Conservation (phyloP, 1,140 invertebrate genomes). For the Bombus waltoni region DNA sequence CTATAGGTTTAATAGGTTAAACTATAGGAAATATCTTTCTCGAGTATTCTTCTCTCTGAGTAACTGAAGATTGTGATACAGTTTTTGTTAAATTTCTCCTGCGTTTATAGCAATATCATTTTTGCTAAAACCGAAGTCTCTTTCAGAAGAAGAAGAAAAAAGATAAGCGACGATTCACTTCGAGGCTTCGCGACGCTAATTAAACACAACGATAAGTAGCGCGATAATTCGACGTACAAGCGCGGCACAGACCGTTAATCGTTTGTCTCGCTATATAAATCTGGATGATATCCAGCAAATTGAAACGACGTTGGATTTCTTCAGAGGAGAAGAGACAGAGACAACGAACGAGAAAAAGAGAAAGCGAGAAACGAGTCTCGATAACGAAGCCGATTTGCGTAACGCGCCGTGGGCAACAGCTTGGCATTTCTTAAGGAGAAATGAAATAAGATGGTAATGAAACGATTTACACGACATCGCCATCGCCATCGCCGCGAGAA, state of each 20-base stretch:
- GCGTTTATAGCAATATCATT: no score
- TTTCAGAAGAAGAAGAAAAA: no score
- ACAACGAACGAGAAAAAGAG: no score
- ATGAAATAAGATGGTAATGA: slow-evolving; percentile 54
- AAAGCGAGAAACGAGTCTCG: neutral
- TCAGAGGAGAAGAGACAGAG: neutral
- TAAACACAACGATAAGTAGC: neutral
- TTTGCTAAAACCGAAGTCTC: no score
- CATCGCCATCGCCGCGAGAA: slow-evolving; percentile 40
- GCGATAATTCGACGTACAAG: neutral
- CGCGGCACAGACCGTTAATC: slow-evolving; percentile 2
- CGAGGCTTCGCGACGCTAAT: neutral
- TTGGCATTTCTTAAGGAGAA: slow-evolving; percentile 17
- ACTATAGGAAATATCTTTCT: no score
- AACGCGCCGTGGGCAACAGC: slow-evolving; percentile 11
- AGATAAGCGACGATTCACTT: no score
- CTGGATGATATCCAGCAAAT: slow-evolving; percentile 3
- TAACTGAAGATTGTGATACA: neutral
- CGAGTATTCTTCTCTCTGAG: no score
- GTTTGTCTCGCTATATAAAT: slow-evolving; percentile 7
- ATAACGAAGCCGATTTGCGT: slow-evolving; percentile 6
- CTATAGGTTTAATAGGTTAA: no score
- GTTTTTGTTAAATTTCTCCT: neutral
- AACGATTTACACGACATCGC: slow-evolving; percentile 45
- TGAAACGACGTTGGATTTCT: slow-evolving; percentile 20